Conservation (phyloP, 2,888 invertebrate species). For the Troilus luridus region DNA sequence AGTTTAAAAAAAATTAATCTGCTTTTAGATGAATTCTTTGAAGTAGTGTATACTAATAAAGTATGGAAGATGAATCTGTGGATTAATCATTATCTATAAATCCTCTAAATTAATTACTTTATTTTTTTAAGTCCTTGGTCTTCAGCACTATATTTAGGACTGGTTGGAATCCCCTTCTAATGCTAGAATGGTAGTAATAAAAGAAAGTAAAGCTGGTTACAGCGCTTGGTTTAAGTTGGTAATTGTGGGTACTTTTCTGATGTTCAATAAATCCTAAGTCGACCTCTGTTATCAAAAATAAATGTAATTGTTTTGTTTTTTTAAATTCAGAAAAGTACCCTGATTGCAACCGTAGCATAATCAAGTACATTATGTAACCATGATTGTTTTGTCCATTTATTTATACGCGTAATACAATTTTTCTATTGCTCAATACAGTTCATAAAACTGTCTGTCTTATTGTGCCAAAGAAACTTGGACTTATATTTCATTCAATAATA, state of each 20-base stretch:
- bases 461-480: slow-evolving; percentile 54
- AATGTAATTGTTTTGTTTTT: neutral
- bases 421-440: slow-evolving; percentile 56
- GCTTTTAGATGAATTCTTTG: slow-evolving; percentile 38
- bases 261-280: neutral
- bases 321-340: slow-evolving; percentile 17
- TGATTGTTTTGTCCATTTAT: slow-evolving; percentile 17
- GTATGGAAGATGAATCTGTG: neutral
- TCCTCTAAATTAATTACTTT: neutral
- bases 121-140: slow-evolving; percentile 15
- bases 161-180: neutral
- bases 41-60: neutral
- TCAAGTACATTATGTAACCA: neutral
- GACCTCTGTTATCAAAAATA: neutral
- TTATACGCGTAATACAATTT: neutral
- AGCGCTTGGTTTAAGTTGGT: neutral
- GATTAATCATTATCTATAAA: neutral
- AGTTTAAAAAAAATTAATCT: slow-evolving; percentile 10
- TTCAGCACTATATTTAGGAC: slow-evolving; percentile 14
- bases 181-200: slow-evolving; percentile 1
- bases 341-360: neutral
- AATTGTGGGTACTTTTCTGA: neutral
- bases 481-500: neutral
- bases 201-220: neutral
- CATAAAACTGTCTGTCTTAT: slow-evolving; percentile 26